These are phyloP conservation scores for Dicrostonyx torquatus DNA, from an alignment of 2,797 vertebrate species.

Conservation along the genomic window DNA sequence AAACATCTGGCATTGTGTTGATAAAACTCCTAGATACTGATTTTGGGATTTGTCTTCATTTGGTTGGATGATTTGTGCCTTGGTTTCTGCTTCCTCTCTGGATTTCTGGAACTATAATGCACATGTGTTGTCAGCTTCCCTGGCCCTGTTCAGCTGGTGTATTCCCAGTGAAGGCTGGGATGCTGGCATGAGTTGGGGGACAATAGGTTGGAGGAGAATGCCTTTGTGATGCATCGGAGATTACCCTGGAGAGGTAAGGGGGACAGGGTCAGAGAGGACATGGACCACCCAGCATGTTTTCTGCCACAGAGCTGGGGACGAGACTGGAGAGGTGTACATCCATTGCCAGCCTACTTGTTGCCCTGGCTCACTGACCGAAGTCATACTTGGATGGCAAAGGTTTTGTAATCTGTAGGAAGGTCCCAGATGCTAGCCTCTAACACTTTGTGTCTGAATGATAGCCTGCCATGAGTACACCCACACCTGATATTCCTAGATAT, in stretches of 20 bases:
- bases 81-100: not conserved
- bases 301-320: not conserved
- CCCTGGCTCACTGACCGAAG: not conserved
- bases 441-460: not conserved
- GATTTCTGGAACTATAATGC: not conserved
- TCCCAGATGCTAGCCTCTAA: not conserved
- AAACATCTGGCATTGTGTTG: not conserved
- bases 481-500: not conserved
- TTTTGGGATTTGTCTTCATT: not conserved
- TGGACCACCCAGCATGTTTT: not conserved
- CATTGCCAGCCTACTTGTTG: no score
- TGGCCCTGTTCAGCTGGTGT: no score
- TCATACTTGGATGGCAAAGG: not conserved
- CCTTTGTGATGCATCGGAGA: not conserved
- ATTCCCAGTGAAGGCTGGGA: not conserved
- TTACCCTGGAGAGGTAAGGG: not conserved
- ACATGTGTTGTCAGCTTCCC: not conserved
- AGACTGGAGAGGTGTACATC: not conserved
- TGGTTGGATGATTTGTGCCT: not conserved
- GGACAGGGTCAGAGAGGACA: not conserved
- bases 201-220: not conserved
- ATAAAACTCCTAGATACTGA: not conserved
- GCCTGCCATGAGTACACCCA: not conserved
- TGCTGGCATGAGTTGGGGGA: not conserved
- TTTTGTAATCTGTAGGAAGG: not conserved